A percentile compares a stretch with the other conserved stretches of the same genome.
These are phyloP conservation scores for Eudyptes chrysolophus DNA, from an alignment of 2,113 vertebrate genomes.

Conservation along the genomic window DNA sequence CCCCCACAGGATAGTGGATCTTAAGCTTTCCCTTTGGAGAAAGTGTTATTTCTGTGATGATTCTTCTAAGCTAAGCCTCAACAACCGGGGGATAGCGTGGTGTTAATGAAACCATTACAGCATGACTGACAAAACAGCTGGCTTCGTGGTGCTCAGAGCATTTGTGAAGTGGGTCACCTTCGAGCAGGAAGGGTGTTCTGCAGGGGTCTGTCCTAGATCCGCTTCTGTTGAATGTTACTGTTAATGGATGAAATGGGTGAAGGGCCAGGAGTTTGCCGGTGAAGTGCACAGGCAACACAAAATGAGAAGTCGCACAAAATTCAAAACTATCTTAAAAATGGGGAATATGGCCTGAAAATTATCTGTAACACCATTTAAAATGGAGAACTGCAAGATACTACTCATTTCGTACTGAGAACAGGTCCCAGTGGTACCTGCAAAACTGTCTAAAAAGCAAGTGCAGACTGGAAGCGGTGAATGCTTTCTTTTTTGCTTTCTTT, in stretches of 20 bases:
- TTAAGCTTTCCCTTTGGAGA: neutral
- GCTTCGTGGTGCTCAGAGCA: rapidly evolving
- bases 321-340: neutral
- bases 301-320: neutral
- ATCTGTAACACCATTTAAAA: neutral
- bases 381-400: neutral
- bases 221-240: too few species aligned
- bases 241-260: too few species aligned
- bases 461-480: neutral
- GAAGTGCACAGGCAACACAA: too few species aligned
- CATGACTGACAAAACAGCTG: neutral
- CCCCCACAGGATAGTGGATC: too few species aligned
- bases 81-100: rapidly evolving
- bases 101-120: neutral
- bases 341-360: neutral
- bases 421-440: neutral
- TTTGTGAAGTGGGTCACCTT: neutral
- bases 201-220: neutral
- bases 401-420: neutral
- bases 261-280: too few species aligned
- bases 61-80: neutral
- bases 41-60: neutral
- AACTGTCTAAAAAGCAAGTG: neutral
- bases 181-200: neutral
- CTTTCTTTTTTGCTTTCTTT: neutral